Evolutionary conservation across 1,140 invertebrate species (phyloP), one percentile per base, ranked within the genome.

Genomic region (Plodia interpunctella): DNA sequence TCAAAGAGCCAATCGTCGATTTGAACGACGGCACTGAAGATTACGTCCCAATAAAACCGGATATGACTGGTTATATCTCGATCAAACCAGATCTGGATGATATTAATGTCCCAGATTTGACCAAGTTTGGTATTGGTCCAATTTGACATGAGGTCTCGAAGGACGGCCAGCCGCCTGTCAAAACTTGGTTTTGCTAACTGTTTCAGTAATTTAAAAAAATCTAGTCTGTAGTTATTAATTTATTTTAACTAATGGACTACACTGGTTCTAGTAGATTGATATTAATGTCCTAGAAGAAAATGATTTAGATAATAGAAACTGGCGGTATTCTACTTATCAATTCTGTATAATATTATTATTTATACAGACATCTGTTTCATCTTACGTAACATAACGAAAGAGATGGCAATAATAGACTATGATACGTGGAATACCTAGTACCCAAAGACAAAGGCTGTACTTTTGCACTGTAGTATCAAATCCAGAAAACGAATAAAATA

Each of bases 141-240:
- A 87, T 90, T 72, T 90, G 89, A 90, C 89, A 90, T 62, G 74
- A 88, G 65, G 76, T 76, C 6, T 67, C 69, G 5, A 72, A 72
- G n/a, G 72, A 79, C 38, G 80, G 78, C 9, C 53, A 80, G 55
- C 80, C 82, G 60, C 87, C 87, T 21, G 88, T 90, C 55, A 90
- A 90, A 59, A 90, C 89, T 17, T 90, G 89, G 89, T 90, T 90
- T 56, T 90, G 89, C 66, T 90, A 78, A 69, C 20, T 28, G 17
- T n/a, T 32, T 6, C 6, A 25, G 21, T 25, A 2, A 25, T 3
- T 2, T 25, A 3, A 6, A 25, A 3, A 25, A 3, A 3, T 25
- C 21, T 25, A 25, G 21, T 25, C 21, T 3, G 6, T 25, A 25
- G 21, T 35, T 35, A 9, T 35, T 35, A 9, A 5, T 11, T 35